Evolutionary conservation across 2,113 vertebrate species (phyloP).

Genomic region (Neodon shergylaensis): DNA sequence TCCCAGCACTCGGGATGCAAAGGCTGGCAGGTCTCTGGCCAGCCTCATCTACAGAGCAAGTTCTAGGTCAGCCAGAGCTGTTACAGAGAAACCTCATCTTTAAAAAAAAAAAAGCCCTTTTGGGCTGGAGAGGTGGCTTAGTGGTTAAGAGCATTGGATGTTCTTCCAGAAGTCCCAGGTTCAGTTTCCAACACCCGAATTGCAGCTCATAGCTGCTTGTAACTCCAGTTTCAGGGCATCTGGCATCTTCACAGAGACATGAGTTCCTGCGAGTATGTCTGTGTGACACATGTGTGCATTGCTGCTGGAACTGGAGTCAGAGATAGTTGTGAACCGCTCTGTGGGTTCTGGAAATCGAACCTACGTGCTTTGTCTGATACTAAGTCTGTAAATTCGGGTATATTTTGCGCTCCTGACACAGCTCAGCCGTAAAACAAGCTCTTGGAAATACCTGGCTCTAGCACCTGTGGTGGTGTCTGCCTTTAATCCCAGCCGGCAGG

Average conservation of each 20-base stretch:
- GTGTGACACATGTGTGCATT: too few species aligned
- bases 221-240: background rate
- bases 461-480: too few species aligned
- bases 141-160: background rate
- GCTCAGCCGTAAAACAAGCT: background rate
- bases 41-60: too few species aligned
- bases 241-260: background rate
- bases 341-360: background rate
- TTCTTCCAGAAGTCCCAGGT: background rate
- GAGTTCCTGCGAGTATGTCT: background rate
- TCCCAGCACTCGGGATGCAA: background rate
- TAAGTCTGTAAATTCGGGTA: background rate
- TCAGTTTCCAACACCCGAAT: background rate
- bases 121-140: background rate
- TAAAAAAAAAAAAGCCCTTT: background rate
- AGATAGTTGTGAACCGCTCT: background rate
- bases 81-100: background rate
- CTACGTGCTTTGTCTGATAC: background rate
- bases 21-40: background rate
- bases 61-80: background rate
- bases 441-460: background rate
- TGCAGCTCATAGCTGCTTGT: background rate
- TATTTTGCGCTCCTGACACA: background rate
- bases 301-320: background rate
- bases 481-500: background rate